phyloP scores from a whole-genome alignment of 2,888 invertebrate species.

The Melanophora roralis region DNA sequence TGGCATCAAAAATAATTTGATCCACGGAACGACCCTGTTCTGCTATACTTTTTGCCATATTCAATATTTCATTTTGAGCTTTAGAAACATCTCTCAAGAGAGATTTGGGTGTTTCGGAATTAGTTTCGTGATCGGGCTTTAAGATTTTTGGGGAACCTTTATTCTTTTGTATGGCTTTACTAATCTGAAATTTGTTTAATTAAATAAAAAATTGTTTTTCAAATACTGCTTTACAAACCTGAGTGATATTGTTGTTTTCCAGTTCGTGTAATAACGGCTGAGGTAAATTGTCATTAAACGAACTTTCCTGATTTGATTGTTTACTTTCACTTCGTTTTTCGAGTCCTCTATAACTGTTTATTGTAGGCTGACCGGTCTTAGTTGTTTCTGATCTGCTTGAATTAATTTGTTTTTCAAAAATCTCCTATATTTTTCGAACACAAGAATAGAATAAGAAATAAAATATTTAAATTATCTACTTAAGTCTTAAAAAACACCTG shows the following conservation, averaged over 20 bases:
- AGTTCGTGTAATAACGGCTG: too few species aligned
- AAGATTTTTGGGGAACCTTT: neutral
- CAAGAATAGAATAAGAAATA: too few species aligned
- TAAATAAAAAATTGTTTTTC: too few species aligned
- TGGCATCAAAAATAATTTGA: slow-evolving; percentile 69
- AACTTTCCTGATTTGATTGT: neutral
- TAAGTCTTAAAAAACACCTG: too few species aligned
- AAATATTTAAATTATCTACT: too few species aligned
- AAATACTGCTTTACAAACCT: too few species aligned
- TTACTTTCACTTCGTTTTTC: neutral
- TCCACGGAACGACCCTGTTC: slow-evolving; percentile 67
- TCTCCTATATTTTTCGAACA: too few species aligned
- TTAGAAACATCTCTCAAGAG: slow-evolving; percentile 40
- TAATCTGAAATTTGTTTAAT: neutral
- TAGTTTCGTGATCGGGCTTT: neutral
- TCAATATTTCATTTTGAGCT: slow-evolving; percentile 48
- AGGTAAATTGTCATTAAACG: too few species aligned
- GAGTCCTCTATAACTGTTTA: neutral
- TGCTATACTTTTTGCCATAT: slow-evolving; percentile 61
- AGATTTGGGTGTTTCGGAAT: neutral
- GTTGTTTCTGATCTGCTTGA: neutral
- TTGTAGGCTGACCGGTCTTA: neutral
- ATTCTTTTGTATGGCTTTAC: neutral
- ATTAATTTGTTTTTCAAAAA: too few species aligned
- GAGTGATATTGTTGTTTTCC: too few species aligned